phyloP scores from a whole-genome alignment of 1,140 invertebrate genomes.

The Chironomus tepperi region DNA sequence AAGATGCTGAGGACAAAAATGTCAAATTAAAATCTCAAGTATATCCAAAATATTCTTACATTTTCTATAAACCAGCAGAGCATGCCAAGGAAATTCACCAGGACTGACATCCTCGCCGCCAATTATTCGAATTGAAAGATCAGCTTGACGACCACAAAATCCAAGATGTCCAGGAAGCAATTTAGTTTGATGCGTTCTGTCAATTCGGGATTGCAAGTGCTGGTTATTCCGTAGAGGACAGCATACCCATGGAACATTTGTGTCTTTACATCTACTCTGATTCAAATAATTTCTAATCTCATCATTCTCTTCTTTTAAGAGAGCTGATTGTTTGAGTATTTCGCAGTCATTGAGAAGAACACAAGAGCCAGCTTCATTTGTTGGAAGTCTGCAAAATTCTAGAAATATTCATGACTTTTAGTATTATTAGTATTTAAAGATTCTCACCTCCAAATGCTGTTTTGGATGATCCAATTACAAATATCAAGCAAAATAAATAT shows the following conservation, averaged over 20 bases:
- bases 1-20: neutral
- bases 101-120: constrained; percentile 49
- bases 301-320: neutral
- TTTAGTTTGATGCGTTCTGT: neutral
- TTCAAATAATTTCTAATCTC: neutral
- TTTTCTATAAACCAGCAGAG: neutral
- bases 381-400: neutral
- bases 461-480: neutral
- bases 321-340: neutral
- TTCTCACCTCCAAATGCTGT: too few species aligned
- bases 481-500: neutral
- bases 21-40: neutral
- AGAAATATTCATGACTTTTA: neutral
- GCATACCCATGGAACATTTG: neutral
- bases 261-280: neutral
- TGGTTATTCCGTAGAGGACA: neutral
- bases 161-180: neutral
- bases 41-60: neutral
- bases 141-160: neutral
- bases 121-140: constrained; percentile 44
- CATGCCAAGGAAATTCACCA: constrained; percentile 55
- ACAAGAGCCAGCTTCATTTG: neutral
- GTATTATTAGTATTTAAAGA: too few species aligned
- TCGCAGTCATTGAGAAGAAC: neutral
- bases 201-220: neutral